Evolutionary conservation across 2,888 invertebrate species (phyloP), one percentile per base, ranked within the genome.

Genomic region (Drosophila ustulata): DNA sequence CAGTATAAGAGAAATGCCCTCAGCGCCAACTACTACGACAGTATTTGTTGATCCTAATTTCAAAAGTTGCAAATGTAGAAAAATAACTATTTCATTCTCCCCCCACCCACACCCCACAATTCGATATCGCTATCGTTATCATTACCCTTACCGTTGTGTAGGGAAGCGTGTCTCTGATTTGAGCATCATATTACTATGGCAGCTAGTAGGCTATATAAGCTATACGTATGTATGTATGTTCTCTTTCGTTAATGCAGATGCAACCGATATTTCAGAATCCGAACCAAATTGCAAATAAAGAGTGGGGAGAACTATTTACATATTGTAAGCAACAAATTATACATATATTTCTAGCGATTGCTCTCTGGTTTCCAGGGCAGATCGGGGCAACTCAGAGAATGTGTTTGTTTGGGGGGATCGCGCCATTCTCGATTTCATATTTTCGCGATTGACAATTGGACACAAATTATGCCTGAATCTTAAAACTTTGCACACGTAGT

Each of bases 101-200:
- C 11, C 28, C 18, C 4, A 9, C 8, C 11, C 34, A 26, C 18
- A 45, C n/a, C 8, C 32, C 34, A 74, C 18, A 30, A 30, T 30
- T 30, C 7, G 47, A 13, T 47, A 13, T 26, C 8, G 47, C 25
- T 28, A 28, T 28, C 4, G 30, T 7, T 30, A 30, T 6, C 30
- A 5, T 37, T 37, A 32, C 8, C 30, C 37, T 55, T 46, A n/a
- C 52, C 28, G 52, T 58, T 32, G 55, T 50, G 39, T 55, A 51
- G 25, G 39, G 34, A 65, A 69, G 55, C 46, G 34, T 34, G 4
- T 49, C 57, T 57, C 13, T 47, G 57, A 51, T 56, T 71, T 62
- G 59, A 72, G 72, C 73, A 77, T 72, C 73, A 64, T 75, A 64
- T 72, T 64, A 56, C 78, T 77, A 75, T 75, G 74, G 74, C 74